phyloP scores from a whole-genome alignment of 2,113 vertebrate genomes.

The Gallinago jamesoni region DNA sequence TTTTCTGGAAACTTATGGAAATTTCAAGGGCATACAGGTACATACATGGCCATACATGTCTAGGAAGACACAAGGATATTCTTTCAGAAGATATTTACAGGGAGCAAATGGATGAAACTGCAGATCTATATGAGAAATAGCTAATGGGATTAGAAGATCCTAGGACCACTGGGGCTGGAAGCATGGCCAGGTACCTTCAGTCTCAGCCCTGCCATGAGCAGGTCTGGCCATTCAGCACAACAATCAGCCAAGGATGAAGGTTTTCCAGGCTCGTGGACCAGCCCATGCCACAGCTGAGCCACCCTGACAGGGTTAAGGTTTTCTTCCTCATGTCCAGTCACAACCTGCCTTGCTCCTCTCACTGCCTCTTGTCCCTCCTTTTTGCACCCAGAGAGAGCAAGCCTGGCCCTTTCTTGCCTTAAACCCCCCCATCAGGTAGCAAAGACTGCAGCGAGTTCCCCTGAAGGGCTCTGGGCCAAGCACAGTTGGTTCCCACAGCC shows the following conservation, averaged over 20 bases:
- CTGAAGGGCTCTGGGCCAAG: neutral
- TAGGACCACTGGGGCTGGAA: neutral
- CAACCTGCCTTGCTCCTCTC: neutral
- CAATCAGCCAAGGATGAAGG: neutral
- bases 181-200: fast-evolving
- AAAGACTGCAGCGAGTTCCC: neutral
- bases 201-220: neutral
- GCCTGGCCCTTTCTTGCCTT: neutral
- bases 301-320: neutral
- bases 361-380: neutral
- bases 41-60: no score
- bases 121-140: neutral
- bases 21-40: neutral
- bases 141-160: neutral
- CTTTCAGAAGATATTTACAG: neutral
- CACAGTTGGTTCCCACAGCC: neutral
- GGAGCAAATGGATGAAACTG: neutral
- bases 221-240: neutral
- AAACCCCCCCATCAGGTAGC: neutral
- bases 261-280: neutral
- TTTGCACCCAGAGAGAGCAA: neutral
- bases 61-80: neutral
- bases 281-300: fast-evolving
- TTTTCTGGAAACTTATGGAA: neutral
- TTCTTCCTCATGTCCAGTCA: neutral